Conservation (phyloP, 2,888 invertebrate species). For the Hemicrepidius hirtus region DNA sequence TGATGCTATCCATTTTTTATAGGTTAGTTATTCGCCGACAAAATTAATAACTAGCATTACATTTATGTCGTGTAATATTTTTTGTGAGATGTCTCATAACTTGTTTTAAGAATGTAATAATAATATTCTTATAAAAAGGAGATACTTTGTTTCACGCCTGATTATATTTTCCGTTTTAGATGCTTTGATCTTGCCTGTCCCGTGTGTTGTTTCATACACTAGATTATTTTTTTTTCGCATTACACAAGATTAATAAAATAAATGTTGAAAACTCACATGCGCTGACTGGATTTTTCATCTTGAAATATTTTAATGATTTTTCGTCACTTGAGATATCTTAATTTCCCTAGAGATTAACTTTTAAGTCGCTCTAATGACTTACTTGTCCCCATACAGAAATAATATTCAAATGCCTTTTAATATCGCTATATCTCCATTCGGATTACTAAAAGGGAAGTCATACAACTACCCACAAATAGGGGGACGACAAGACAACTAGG, state of each 20-base stretch:
- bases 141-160: constrained; percentile 36
- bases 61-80: constrained; percentile 60
- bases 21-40: constrained; percentile 47
- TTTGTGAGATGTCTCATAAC: constrained; percentile 41
- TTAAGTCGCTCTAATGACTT: constrained; percentile 2
- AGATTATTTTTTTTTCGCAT: background rate
- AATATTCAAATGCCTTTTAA: no score
- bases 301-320: constrained; percentile 13
- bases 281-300: background rate
- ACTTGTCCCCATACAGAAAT: no score
- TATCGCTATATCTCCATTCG: no score
- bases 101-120: constrained; percentile 44
- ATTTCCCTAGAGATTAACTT: constrained; percentile 34
- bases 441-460: no score
- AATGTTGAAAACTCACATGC: background rate
- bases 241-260: background rate
- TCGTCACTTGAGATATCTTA: constrained; percentile 27
- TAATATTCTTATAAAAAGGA: constrained; percentile 41
- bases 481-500: background rate
- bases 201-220: background rate
- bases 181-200: constrained; percentile 14
- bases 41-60: constrained; percentile 63
- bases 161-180: constrained; percentile 16
- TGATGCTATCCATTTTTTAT: constrained; percentile 19
- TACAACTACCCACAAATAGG: constrained; percentile 5